Base-by-base conservation (phyloP, 64 coral and sea anemone species). In the Pachyseris speciosa region DNA sequence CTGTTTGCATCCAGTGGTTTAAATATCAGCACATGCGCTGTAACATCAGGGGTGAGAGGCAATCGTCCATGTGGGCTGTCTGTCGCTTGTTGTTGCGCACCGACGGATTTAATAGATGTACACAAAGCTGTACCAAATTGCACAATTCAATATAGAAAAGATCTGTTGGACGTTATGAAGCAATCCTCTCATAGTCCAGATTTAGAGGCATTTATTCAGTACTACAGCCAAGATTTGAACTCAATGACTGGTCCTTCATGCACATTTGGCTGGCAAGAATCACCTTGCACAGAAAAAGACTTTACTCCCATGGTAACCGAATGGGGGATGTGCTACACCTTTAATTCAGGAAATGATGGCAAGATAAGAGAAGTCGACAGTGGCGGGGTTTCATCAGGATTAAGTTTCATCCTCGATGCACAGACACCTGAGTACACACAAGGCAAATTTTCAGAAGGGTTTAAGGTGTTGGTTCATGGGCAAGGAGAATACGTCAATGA, bases 281-380 rank as follows among this genome's bases (percentile, higher is more conserved):
- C 86, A 9, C 49, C 49, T 4, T 66, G 77, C 45, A 60, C 47
- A 33, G 19, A 20, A 15, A 61, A 16, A 40, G 84, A 93, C 60
- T 93, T 93, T 28, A 29, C 41, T 48, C 63, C 85, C 33, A 72
- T 24, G 3, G 69, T 88, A 15, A 88, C 84, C 16, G 49, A 87
- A 4, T 93, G 39, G 67, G 91, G 84, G 15, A 93, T 80, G 60
- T 93, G 91, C 63, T 93, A 79, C 47, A 93, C 91, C 9, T 93
- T 93, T 48, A 93, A 93, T 27, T 93, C 84, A 32, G 91, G 91
- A 15, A 41, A 2, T 47, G 12, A 75, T 71, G 84, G 84, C 25
- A 55, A 58, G 26, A 73, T 40, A 1, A 87, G 6, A 88, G 29
- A 1, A 72, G 16, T 80, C 48, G 40, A 59, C 9, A 15, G 67